Evolutionary conservation across 2,797 vertebrate species (phyloP), one percentile per base, ranked within the genome.

Genomic region (Gadopsis marmoratus): DNA sequence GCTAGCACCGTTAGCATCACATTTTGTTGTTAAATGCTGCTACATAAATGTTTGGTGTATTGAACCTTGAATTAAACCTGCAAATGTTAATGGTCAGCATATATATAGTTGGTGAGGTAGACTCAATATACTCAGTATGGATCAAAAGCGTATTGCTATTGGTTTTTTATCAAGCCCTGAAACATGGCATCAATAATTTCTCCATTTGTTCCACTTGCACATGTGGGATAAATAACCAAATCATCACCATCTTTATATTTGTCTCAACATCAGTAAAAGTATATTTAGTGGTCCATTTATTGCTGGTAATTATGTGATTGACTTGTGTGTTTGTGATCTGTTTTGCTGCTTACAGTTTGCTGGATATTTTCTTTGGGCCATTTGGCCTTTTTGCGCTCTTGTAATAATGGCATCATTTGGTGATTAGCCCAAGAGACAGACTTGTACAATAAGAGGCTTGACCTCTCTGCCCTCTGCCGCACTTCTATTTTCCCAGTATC

Each of bases 371-470:
- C 7, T 55, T 21, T 37, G 5, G 37, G 60, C 55, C 21, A 23
- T 61, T 45, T 14, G 29, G 60, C 21, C 47, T n/a, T 55, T 58
- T 56, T 80, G 58, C 66, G 81, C 64, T 84, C 41, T 50, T 21
- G 13, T 26, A 75, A 85, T 77, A 85, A 79, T 74, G 59, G 21
- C 64, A 58, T 54, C 7, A 79, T 69, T 48, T 21, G 71, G 71
- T 58, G 53, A 81, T 87, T 74, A 74, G 56, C 65, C 60, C 45
- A 29, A 47, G 33, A 74, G 68, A 75, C n/a, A n/a, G 51, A 7
- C 29, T 74, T 55, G n/a, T 45, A 71, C 29, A 74, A 53, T 67
- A 56, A 66, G 58, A 69, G 66, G 45, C 10, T 33, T 39, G 71
- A 84, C 75, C 71, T 56, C 35, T 39, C 7, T 60, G 39, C 64